Conservation (phyloP, 2,888 invertebrate species). For the Criorhina ranunculi region DNA sequence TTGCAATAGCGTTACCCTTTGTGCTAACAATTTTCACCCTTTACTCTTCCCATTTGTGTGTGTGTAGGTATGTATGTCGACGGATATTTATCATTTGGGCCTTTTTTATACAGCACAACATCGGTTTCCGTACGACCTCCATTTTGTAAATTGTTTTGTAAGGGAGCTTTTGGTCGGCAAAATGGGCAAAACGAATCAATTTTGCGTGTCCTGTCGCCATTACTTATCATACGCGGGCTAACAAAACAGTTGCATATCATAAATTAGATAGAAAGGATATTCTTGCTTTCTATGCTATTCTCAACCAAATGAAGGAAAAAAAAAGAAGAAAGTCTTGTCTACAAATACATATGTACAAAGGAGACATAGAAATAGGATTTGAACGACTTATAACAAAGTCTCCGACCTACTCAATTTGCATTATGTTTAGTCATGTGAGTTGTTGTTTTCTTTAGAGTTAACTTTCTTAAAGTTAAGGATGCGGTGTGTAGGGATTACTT, state of each 20-base stretch:
- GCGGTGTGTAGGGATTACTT: too few species aligned
- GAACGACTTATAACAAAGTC: slow-evolving; percentile 6
- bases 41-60: neutral
- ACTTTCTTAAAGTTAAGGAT: neutral
- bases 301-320: neutral
- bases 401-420: slow-evolving; percentile 19
- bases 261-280: slow-evolving; percentile 37
- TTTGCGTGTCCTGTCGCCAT: slow-evolving; percentile 60
- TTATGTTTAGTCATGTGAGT: slow-evolving; percentile 15
- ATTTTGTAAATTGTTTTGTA: slow-evolving; percentile 28
- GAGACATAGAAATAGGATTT: neutral
- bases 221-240: slow-evolving; percentile 37
- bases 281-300: slow-evolving; percentile 5
- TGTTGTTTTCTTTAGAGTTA: neutral
- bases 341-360: neutral
- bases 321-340: slow-evolving; percentile 3
- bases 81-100: slow-evolving; percentile 38
- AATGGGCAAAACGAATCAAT: slow-evolving; percentile 38
- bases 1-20: slow-evolving; percentile 4
- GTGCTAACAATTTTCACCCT: neutral
- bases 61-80: slow-evolving; percentile 1
- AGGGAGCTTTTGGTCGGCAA: neutral
- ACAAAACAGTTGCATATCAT: slow-evolving; percentile 46
- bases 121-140: slow-evolving; percentile 38
- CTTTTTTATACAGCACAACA: slow-evolving; percentile 48